phyloP scores from a whole-genome alignment of 2,113 vertebrate species.

The Tauraco erythrolophus region DNA sequence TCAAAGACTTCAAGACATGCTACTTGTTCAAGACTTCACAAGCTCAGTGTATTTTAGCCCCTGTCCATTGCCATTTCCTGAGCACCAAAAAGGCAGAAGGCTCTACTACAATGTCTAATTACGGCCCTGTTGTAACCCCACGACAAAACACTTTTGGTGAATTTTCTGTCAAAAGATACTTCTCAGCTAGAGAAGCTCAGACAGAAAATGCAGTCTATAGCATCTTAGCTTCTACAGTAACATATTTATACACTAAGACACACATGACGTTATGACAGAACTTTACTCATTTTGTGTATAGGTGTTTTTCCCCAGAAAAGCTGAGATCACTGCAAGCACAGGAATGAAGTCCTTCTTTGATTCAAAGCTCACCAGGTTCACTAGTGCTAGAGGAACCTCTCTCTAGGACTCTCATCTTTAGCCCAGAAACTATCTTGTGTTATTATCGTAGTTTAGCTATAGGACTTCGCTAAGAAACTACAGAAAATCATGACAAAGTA shows the following conservation, averaged over 20 bases:
- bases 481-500: not conserved
- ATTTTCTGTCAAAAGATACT: not conserved
- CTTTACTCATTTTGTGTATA: not conserved
- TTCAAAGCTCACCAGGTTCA: not conserved
- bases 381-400: not conserved
- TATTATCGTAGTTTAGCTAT: not conserved
- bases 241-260: not conserved
- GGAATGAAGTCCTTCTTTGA: not conserved
- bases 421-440: not conserved
- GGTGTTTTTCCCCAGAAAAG: not conserved
- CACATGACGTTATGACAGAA: not conserved
- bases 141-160: not conserved
- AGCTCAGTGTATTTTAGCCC: not conserved
- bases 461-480: not conserved
- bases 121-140: not conserved
- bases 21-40: not conserved
- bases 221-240: not conserved
- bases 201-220: not conserved
- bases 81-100: not conserved
- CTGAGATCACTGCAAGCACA: not conserved
- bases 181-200: not conserved
- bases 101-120: not conserved
- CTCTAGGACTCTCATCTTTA: not conserved
- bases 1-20: not conserved
- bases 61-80: not conserved